Percentiles rank a stretch among this genome's conserved stretches.
Evolutionary conservation across 2,113 vertebrate species (phyloP).

Genomic region (Dendrocopos noguchii): DNA sequence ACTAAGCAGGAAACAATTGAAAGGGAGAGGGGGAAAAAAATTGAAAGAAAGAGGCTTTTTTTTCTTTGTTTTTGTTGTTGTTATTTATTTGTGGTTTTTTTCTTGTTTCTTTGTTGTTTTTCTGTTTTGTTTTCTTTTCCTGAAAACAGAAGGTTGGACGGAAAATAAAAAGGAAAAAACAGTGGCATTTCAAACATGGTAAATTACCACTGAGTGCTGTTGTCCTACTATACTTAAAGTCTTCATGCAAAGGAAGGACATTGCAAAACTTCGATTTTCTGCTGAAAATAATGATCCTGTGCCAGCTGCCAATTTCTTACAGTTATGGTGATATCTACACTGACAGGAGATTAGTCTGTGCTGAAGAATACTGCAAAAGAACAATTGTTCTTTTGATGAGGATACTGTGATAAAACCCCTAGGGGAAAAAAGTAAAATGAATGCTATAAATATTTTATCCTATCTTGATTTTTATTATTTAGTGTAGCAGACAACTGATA

Average conservation of each 20-base stretch:
- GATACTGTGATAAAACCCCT: background rate
- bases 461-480: background rate
- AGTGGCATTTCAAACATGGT: background rate
- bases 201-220: background rate
- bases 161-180: background rate
- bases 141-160: background rate
- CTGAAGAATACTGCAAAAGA: background rate
- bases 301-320: background rate
- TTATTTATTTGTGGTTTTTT: accelerated
- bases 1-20: background rate
- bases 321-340: background rate
- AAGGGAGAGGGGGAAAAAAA: background rate
- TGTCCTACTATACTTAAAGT: background rate
- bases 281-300: background rate
- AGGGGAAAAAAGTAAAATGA: background rate
- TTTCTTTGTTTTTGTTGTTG: no score
- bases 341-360: background rate
- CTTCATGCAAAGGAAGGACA: background rate
- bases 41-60: accelerated
- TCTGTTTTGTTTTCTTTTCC: background rate
- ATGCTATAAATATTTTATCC: background rate
- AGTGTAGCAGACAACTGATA: background rate
- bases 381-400: background rate
- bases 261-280: background rate
- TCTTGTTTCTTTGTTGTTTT: no score